Percentiles rank a stretch among this genome's conserved stretches.
Evolutionary conservation across 2,888 invertebrate genomes (phyloP).

Genomic region (Drosophila siamana): DNA sequence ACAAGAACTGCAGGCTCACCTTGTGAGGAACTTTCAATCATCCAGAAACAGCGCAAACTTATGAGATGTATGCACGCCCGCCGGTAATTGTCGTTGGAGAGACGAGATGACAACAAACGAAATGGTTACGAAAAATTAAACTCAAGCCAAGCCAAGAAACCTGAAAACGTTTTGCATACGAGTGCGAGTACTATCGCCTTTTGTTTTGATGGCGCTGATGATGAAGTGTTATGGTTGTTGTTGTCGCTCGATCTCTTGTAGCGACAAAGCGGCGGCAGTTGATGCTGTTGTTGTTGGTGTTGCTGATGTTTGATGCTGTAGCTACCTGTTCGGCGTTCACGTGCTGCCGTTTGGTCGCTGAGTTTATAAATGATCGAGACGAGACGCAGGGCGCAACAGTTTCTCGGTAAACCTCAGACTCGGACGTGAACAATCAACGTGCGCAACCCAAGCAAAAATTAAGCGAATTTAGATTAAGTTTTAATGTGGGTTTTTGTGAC

Average conservation of each 20-base stretch:
- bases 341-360: slow-evolving; percentile 54
- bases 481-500: slow-evolving; percentile 43
- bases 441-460: slow-evolving; percentile 60
- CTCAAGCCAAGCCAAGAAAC: slow-evolving; percentile 36
- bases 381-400: slow-evolving; percentile 71
- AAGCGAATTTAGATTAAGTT: slow-evolving; percentile 51
- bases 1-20: slow-evolving; percentile 51
- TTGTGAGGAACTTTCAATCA: slow-evolving; percentile 40
- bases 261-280: slow-evolving; percentile 40
- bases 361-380: slow-evolving; percentile 77
- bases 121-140: slow-evolving; percentile 55
- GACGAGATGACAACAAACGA: slow-evolving; percentile 44
- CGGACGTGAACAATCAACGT: slow-evolving; percentile 22
- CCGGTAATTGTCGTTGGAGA: slow-evolving; percentile 28
- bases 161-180: slow-evolving; percentile 48
- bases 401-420: slow-evolving; percentile 63
- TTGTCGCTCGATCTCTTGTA: slow-evolving; percentile 41
- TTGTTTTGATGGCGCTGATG: slow-evolving; percentile 58
- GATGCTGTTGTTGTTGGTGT: slow-evolving; percentile 5
- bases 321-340: slow-evolving; percentile 69
- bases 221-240: slow-evolving; percentile 53
- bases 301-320: slow-evolving; percentile 3
- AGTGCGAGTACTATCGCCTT: slow-evolving; percentile 21
- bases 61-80: slow-evolving; percentile 15
- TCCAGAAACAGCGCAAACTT: slow-evolving; percentile 2